phyloP scores from a whole-genome alignment of 2,113 vertebrate species.

The human (Homo sapiens) region DNA sequence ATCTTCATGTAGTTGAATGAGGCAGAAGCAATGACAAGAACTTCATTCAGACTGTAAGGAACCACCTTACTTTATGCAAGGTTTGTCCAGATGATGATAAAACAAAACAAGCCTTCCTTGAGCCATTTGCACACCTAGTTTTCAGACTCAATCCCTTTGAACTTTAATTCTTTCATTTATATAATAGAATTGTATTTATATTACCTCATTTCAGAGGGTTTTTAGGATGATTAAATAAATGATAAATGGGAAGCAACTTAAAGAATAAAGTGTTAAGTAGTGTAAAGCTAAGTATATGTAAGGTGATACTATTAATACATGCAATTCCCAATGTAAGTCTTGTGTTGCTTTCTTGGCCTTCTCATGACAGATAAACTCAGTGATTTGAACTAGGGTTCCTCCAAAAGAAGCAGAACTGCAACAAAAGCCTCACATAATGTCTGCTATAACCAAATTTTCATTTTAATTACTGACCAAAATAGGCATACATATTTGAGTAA shows the following conservation, averaged over 20 bases:
- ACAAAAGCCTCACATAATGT: background rate
- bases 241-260: background rate
- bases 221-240: background rate
- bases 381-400: background rate
- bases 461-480: background rate
- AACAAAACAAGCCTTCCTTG: background rate
- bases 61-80: background rate
- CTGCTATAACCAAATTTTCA: background rate
- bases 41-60: background rate
- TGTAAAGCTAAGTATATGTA: background rate
- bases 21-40: background rate
- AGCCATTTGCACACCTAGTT: background rate
- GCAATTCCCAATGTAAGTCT: background rate
- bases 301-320: background rate
- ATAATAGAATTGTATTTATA: background rate
- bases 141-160: background rate
- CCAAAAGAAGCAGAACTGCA: background rate
- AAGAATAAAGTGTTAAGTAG: background rate
- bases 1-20: background rate
- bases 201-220: background rate
- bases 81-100: background rate
- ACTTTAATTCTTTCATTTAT: background rate
- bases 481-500: background rate
- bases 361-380: background rate
- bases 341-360: background rate